Evolutionary conservation across 1,140 invertebrate species (phyloP).

Genomic region (Heliconius congener): DNA sequence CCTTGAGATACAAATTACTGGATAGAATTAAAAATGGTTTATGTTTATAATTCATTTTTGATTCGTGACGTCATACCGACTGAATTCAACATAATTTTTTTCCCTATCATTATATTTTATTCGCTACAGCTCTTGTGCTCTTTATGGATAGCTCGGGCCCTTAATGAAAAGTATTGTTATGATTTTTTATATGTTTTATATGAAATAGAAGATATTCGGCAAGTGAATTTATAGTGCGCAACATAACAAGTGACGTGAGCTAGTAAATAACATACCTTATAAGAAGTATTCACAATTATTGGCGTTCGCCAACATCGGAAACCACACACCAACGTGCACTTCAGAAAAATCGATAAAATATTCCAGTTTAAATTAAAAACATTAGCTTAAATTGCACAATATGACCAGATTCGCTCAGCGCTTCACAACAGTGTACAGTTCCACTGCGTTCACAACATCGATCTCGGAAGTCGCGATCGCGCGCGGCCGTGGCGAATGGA

Average conservation of each 20-base stretch:
- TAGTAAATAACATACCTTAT: conserved; percentile 70
- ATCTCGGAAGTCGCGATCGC: conserved; percentile 70
- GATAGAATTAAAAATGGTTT: conserved; percentile 71
- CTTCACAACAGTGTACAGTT: conserved; percentile 63
- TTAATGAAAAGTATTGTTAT: neutral
- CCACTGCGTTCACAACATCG: conserved; percentile 71
- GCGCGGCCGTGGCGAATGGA: conserved; percentile 71
- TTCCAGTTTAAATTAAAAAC: conserved; percentile 48
- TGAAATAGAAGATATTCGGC: conserved; percentile 39
- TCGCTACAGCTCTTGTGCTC: conserved; percentile 18
- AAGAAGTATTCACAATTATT: conserved; percentile 49
- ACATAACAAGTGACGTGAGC: conserved; percentile 67
- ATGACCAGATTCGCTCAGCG: conserved; percentile 65
- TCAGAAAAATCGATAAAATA: conserved; percentile 34
- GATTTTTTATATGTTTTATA: neutral
- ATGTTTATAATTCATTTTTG: conserved; percentile 73
- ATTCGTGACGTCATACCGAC: conserved; percentile 73
- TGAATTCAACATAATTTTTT: conserved; percentile 53
- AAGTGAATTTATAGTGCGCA: conserved; percentile 59
- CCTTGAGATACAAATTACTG: conserved; percentile 66
- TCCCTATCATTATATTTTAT: conserved; percentile 15
- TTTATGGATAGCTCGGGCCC: neutral
- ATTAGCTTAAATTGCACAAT: conserved; percentile 54
- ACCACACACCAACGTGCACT: conserved; percentile 44
- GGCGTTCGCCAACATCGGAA: conserved; percentile 46